Evolutionary conservation across 2,113 vertebrate genomes (phyloP).

Genomic region (Oxyura jamaicensis): DNA sequence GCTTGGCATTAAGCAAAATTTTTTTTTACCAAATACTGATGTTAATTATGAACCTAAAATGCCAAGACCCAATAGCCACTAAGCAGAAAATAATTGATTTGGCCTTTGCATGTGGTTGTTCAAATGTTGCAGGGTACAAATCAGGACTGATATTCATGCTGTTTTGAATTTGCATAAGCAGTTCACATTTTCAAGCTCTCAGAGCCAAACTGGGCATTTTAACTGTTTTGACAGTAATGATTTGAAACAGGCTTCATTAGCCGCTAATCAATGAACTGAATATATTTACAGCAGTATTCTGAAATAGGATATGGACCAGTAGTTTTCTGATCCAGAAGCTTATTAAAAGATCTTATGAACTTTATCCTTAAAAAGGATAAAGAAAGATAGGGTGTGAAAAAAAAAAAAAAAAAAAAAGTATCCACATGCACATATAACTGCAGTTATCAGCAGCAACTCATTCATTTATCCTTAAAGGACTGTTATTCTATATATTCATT

Average conservation of each 20-base stretch:
- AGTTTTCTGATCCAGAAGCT: neutral
- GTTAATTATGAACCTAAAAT: neutral
- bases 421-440: neutral
- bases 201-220: neutral
- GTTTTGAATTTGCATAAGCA: neutral
- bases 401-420: neutral
- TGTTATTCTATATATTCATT: neutral
- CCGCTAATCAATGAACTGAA: neutral
- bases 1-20: neutral
- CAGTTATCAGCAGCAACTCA: neutral
- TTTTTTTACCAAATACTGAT: neutral
- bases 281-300: neutral
- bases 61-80: neutral
- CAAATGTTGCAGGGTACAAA: neutral
- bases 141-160: neutral
- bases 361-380: neutral
- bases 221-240: neutral
- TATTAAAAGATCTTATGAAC: neutral
- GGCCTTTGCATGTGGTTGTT: neutral
- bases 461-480: neutral
- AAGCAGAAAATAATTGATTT: neutral
- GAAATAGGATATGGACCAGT: neutral
- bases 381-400: neutral
- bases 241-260: neutral
- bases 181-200: neutral